Evolutionary conservation across 2,797 vertebrate species (phyloP), one percentile per base, ranked within the genome.

Genomic region (Meda fulgida): DNA sequence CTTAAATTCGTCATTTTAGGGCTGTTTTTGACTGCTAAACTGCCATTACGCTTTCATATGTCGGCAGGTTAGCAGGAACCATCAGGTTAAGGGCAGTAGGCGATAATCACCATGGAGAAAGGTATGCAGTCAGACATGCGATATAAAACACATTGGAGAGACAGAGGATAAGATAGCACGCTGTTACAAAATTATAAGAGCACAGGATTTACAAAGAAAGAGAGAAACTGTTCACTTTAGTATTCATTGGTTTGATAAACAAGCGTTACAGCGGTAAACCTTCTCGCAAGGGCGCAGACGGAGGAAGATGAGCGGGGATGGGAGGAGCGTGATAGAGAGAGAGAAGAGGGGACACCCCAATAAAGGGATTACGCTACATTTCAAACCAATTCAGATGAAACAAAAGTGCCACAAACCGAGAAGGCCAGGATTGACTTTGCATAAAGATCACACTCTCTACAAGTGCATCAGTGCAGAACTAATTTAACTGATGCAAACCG

Each of bases 311-410:
- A 77, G 89, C 89, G 90, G 91, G 90, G 90, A 84, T 88, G 88
- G 87, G 79, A 87, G 86, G 87, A 88, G 87, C 84, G 84, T 86
- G 90, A 86, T 60, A 73, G 7, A 43, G 69, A 46, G 88, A 92
- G 89, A 89, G 75, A 31, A 88, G 92, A 88, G 89, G 89, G 90
- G 92, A 90, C 83, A 84, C 87, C 78, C 86, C 79, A 92, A 93
- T 90, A 85, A 91, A 90, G 83, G 67, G 87, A 89, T 91, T 90
- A 89, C 51, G 21, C 91, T 84, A 88, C 77, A 80, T 86, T 88
- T 89, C 31, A 58, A 51, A 65, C 26, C 34, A 21, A n/a, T 51
- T 67, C 73, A 58, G 58, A 29, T 70, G 19, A 53, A 69, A 78
- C n/a, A 78, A 78, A 78, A 78, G 36, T 78, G 55, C n/a, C 76